Conservation (phyloP, 1,140 invertebrate species). For the Drosophila gunungcola region DNA sequence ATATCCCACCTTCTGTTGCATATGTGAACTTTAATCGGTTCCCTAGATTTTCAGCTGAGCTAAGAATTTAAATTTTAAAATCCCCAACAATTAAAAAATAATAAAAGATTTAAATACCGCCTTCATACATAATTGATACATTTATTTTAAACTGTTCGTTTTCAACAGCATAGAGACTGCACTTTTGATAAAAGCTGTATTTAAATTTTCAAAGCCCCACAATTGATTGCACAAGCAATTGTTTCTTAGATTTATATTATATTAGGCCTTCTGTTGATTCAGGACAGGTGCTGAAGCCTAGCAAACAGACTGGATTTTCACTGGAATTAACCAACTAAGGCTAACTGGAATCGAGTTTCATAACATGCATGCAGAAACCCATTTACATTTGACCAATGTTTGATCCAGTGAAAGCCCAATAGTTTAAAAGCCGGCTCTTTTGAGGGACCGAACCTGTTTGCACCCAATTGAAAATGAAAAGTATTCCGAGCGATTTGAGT, state of each 20-base stretch:
- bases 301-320: conserved; percentile 14
- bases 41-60: neutral
- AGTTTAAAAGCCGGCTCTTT: conserved; percentile 22
- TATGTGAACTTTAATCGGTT: neutral
- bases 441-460: conserved; percentile 44
- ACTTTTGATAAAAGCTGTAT: neutral
- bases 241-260: neutral
- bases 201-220: neutral
- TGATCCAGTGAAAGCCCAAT: conserved; percentile 43
- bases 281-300: conserved; percentile 24
- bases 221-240: neutral
- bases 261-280: neutral
- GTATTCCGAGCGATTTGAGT: conserved; percentile 3
- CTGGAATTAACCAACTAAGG: conserved; percentile 10
- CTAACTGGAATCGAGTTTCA: conserved; percentile 53
- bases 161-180: too few relatives aligned
- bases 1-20: conserved; percentile 1
- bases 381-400: conserved; percentile 40
- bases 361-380: conserved; percentile 28
- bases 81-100: conserved; percentile 5
- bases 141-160: neutral
- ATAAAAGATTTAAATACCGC: conserved; percentile 12
- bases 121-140: neutral
- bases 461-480: conserved; percentile 47
- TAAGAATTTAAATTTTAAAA: neutral